Evolutionary conservation across 1,140 invertebrate species (phyloP).

Genomic region (Yoshiicerus persimilis): DNA sequence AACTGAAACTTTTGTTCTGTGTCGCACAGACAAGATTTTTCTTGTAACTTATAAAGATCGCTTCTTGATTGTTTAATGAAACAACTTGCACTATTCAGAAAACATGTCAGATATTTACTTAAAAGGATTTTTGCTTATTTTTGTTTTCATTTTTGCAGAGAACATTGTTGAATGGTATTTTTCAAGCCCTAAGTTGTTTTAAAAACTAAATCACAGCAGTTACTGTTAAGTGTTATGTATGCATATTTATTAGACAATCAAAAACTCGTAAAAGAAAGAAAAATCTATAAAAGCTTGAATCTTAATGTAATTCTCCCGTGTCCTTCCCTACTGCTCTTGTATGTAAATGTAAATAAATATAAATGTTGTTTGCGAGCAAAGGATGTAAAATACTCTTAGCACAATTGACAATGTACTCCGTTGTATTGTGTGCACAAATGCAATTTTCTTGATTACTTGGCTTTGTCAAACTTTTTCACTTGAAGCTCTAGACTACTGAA

Average conservation of each 20-base stretch:
- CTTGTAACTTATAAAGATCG: too few species aligned
- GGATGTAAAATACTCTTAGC: neutral
- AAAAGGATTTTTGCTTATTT: neutral
- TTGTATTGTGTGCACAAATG: neutral
- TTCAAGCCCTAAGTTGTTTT: neutral
- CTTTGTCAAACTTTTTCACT: conserved; percentile 5
- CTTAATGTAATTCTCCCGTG: neutral
- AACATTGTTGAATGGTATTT: neutral
- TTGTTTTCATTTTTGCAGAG: neutral
- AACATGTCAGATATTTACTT: too few species aligned
- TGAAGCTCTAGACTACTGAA: neutral
- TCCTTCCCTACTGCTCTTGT: neutral
- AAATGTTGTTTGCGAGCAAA: neutral
- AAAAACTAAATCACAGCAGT: neutral
- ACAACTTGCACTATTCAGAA: neutral
- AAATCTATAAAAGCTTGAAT: neutral
- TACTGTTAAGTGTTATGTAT: neutral
- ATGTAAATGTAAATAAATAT: neutral
- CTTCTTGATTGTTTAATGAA: neutral
- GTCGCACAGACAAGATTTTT: too few species aligned
- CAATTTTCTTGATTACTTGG: neutral
- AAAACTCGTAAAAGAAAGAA: neutral
- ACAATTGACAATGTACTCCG: neutral
- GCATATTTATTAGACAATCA: neutral
- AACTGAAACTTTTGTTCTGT: too few species aligned